These are phyloP conservation scores for Columbina picui DNA, from an alignment of 2,113 vertebrate species.

Conservation along the genomic window DNA sequence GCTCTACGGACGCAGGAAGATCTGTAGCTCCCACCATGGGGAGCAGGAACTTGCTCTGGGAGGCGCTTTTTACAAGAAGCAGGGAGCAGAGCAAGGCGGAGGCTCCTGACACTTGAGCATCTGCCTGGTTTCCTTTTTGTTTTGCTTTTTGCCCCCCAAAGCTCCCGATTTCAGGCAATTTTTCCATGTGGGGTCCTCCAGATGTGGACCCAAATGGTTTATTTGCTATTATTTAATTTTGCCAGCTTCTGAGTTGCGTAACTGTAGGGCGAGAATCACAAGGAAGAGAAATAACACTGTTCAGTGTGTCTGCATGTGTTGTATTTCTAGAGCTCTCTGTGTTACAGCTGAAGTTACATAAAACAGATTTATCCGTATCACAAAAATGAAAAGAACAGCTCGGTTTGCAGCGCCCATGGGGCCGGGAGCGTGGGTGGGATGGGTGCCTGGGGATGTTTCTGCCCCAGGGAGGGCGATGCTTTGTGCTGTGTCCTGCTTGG, in stretches of 20 bases:
- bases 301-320: rapidly evolving
- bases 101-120: rapidly evolving
- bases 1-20: background rate
- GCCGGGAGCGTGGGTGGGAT: background rate
- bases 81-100: rapidly evolving
- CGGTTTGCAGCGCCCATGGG: background rate
- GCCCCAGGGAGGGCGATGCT: rapidly evolving
- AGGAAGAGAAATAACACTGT: background rate
- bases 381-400: background rate
- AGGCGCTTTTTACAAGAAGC: background rate
- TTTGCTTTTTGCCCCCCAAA: background rate
- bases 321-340: background rate
- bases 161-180: background rate
- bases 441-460: background rate
- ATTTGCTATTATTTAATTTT: background rate
- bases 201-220: background rate
- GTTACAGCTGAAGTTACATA: background rate
- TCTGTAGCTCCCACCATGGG: rapidly evolving
- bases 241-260: background rate
- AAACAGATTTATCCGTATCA: background rate
- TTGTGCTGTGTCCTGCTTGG: too few species aligned
- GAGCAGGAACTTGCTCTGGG: background rate
- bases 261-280: background rate
- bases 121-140: background rate
- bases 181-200: background rate